Evolutionary conservation across 2,797 vertebrate species (phyloP).

Genomic region (Serranus cabrilla): DNA sequence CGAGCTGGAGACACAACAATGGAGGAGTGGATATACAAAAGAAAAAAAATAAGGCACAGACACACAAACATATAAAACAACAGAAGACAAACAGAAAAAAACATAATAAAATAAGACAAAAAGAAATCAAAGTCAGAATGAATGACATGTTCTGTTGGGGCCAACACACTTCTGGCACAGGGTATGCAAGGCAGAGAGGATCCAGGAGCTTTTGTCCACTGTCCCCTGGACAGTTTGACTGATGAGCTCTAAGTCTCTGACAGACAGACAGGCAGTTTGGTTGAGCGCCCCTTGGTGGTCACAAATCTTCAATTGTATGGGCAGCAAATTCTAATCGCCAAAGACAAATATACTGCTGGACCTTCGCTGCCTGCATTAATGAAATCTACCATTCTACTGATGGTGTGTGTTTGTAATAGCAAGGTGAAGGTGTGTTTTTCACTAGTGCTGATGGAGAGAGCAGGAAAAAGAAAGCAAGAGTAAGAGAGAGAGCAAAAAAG

Average conservation of each 20-base stretch:
- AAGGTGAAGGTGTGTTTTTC: constrained; percentile 57
- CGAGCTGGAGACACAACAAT: constrained; percentile 99
- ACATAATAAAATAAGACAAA: constrained; percentile 89
- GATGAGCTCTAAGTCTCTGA: constrained; percentile 18
- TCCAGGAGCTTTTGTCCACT: constrained; percentile 52
- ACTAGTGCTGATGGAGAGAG: constrained; percentile 58
- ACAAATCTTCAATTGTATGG: constrained; percentile 4
- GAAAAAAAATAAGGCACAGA: constrained; percentile 66
- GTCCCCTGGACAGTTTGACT: constrained; percentile 18
- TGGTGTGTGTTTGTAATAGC: constrained; percentile 55
- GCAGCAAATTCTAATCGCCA: constrained; percentile 5
- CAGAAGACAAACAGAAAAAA: constrained; percentile 69
- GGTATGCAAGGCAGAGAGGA: constrained; percentile 71
- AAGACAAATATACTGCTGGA: constrained; percentile 63
- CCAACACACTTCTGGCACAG: constrained; percentile 82
- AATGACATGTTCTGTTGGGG: constrained; percentile 91
- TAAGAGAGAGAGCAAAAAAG: constrained; percentile 25
- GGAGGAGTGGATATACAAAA: constrained; percentile 92
- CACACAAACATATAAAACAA: constrained; percentile 83
- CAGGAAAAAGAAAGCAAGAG: constrained; percentile 45
- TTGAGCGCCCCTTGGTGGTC: constrained; percentile 61
- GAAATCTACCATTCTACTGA: constrained; percentile 66
- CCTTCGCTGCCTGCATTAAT: constrained; percentile 72
- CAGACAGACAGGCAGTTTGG: constrained; percentile 10
- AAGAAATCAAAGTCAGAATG: constrained; percentile 94